Evolutionary conservation across 2,888 invertebrate genomes (phyloP).

Genomic region (Coremacera marginata): DNA sequence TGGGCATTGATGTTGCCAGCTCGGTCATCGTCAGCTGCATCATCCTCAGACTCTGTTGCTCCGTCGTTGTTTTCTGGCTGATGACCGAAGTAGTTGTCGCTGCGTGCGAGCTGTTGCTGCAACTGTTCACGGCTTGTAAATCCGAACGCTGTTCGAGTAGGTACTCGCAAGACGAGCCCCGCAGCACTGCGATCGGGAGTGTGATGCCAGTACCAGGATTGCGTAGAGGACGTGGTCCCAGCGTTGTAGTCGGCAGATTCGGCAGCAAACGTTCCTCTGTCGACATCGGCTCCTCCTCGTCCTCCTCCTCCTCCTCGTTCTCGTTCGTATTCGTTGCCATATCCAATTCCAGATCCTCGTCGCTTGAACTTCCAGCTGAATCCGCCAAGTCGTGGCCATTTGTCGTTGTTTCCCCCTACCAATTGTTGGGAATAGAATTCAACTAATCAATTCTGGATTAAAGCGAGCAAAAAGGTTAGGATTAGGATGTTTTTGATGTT

Average conservation of each 20-base stretch:
- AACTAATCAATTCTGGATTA: constrained; percentile 70
- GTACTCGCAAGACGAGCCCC: constrained; percentile 65
- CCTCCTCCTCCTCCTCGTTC: constrained; percentile 48
- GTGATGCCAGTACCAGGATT: constrained; percentile 50
- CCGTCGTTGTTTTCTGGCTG: constrained; percentile 41
- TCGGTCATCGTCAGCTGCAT: constrained; percentile 11
- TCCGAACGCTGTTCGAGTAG: constrained; percentile 63
- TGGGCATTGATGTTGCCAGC: constrained; percentile 44
- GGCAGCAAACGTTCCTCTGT: constrained; percentile 55
- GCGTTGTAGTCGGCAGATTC: constrained; percentile 52
- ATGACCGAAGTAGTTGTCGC: constrained; percentile 37
- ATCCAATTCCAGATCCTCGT: constrained; percentile 53
- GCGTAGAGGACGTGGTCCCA: constrained; percentile 57
- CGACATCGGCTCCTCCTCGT: constrained; percentile 49
- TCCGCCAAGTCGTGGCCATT: constrained; percentile 70
- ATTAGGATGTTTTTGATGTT: constrained; percentile 33
- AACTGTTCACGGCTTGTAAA: constrained; percentile 41
- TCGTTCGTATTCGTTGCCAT: constrained; percentile 41
- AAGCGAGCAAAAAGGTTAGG: constrained; percentile 54
- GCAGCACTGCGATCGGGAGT: constrained; percentile 49
- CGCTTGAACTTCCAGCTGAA: constrained; percentile 69
- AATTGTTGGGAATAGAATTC: constrained; percentile 71
- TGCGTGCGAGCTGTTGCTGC: constrained; percentile 42
- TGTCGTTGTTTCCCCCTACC: constrained; percentile 71
- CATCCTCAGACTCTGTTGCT: constrained; percentile 37